Conservation (phyloP, 2,113 vertebrate genomes). For the Galbula dea region DNA sequence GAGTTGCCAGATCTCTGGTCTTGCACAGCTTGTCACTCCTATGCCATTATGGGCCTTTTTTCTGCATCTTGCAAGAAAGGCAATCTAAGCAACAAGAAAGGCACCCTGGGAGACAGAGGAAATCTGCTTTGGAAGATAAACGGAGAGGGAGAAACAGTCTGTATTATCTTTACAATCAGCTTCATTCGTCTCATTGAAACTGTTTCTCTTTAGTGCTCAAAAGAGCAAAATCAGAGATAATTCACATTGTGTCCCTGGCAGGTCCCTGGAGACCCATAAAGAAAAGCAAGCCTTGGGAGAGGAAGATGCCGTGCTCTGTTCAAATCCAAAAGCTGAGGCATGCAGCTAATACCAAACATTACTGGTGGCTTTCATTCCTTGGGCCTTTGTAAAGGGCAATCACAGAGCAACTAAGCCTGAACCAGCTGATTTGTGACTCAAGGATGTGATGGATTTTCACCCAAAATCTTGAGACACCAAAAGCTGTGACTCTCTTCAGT, state of each 20-base stretch:
- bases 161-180: constrained; percentile 6
- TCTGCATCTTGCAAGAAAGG: neutral
- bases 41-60: neutral
- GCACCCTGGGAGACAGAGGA: neutral
- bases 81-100: neutral
- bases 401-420: neutral
- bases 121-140: constrained; percentile 19
- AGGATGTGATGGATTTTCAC: neutral
- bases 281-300: constrained; percentile 35
- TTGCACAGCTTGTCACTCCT: neutral
- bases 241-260: constrained; percentile 21
- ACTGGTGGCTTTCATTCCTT: constrained; percentile 33
- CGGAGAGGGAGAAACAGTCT: neutral
- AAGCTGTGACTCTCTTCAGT: constrained; percentile 7
- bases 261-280: constrained; percentile 17
- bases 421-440: neutral
- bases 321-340: neutral
- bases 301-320: constrained; percentile 6
- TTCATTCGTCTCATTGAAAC: constrained; percentile 32
- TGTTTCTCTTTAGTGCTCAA: neutral
- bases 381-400: constrained; percentile 13
- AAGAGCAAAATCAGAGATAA: constrained; percentile 12
- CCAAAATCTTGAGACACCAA: neutral
- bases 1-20: neutral
- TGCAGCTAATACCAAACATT: constrained; percentile 34